These are phyloP conservation scores for Callorhinus ursinus DNA, from an alignment of 2,113 vertebrate genomes.

Conservation along the genomic window DNA sequence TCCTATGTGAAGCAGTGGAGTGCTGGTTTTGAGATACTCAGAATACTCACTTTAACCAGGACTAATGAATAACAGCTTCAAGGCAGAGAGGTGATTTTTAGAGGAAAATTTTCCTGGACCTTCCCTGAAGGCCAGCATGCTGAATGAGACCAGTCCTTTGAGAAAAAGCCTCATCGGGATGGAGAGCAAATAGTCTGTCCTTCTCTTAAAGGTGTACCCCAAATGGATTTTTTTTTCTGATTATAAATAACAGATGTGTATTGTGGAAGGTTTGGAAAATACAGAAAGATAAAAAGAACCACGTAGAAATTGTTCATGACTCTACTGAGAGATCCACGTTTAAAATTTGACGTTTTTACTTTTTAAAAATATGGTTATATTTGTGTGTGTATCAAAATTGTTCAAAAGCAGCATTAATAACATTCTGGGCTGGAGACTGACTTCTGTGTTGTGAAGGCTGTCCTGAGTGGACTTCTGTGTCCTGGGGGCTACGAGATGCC, in stretches of 20 bases:
- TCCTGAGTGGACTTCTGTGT: neutral
- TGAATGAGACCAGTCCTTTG: constrained; percentile 65
- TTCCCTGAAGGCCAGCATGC: constrained; percentile 64
- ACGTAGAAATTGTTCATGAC: neutral
- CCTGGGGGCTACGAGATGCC: neutral
- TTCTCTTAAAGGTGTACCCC: neutral
- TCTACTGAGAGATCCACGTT: neutral
- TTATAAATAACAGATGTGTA: constrained; percentile 11
- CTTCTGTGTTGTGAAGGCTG: neutral
- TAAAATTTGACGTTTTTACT: neutral
- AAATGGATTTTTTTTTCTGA: neutral
- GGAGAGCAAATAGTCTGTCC: neutral
- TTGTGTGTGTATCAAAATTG: neutral
- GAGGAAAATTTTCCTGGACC: constrained; percentile 68
- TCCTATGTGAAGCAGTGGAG: neutral
- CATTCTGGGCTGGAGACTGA: neutral
- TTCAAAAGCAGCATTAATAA: neutral
- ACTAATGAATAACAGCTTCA: constrained; percentile 55
- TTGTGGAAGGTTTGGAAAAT: constrained; percentile 30
- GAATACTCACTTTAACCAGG: constrained; percentile 62
- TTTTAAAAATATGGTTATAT: neutral
- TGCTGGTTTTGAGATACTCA: constrained; percentile 39
- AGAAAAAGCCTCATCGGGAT: constrained; percentile 1
- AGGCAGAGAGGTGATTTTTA: constrained; percentile 62
- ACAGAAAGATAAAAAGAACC: neutral